Base-by-base conservation (phyloP, 2,113 vertebrate species). In the Desmodus rotundus region DNA sequence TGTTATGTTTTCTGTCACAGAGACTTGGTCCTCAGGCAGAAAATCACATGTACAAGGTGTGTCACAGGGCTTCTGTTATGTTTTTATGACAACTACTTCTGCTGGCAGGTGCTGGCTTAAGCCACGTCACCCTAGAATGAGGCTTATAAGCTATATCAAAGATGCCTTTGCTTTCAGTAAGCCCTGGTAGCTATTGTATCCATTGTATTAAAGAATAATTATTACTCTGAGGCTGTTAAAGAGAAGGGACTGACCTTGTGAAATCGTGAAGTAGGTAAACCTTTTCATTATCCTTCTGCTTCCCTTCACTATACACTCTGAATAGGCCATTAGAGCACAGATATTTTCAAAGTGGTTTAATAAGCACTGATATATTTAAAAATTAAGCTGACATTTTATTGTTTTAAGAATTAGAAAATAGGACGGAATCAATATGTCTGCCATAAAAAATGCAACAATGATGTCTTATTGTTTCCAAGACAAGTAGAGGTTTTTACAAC, bases 1-100 rank as follows among this genome's bases (percentile, higher is more conserved):
- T 93, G 91, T 89, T 74, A 87, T 61, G 90, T 89, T 94, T 89
- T 95, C 89, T 82, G 12, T 94, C 94, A 84, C 20, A 65, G 43
- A 86, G 50, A 28, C 54, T 95, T 95, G 95, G 96, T 91, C 72
- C 77, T 87, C 68, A 94, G 56, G 74, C 47, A 45, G 68, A 38
- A 47, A 87, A 80, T 33, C 58, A 41, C 43, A 70, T 19, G 24
- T 89, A 28, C 58, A 77, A 89, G 10, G 1, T 13, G 45, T 76
- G 28, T 73, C 19, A 3, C 14, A 28, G 68, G 45, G 65, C 68
- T 63, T 67, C 50, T 13, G 19, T 41, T 58, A 8, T 54, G 47
- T 91, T 77, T 86, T 76, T 67, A 31, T 80, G 50, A 56, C 17
- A 52, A 20, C 24, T 22, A 5, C n/a, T 68, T 77, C 78, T 41